A percentile compares a stretch with the other conserved stretches of the same genome.
Evolutionary conservation across 2,113 vertebrate species (phyloP).

Genomic region (Alouatta palliata): DNA sequence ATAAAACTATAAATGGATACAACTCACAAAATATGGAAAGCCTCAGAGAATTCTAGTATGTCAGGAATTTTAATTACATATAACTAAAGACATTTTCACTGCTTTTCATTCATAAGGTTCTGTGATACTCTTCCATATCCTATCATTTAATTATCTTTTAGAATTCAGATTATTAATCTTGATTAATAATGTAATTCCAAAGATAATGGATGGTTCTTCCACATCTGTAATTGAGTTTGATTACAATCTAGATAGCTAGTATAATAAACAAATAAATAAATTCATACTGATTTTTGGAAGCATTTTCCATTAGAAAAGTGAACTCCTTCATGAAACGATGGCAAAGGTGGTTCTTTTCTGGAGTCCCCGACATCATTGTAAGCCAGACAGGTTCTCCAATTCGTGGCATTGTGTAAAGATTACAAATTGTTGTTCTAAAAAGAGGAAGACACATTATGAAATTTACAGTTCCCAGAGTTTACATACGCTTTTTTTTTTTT

Average conservation of each 20-base stretch:
- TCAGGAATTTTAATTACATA: slow-evolving; percentile 41
- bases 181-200: slow-evolving; percentile 24
- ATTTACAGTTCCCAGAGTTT: background rate
- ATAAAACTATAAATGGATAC: background rate
- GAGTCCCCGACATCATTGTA: slow-evolving; percentile 96
- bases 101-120: slow-evolving; percentile 5
- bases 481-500: background rate
- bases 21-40: background rate
- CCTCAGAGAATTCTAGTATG: background rate
- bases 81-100: slow-evolving; percentile 15
- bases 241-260: background rate
- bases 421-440: slow-evolving; percentile 94
- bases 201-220: background rate
- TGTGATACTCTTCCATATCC: background rate
- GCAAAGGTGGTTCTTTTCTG: slow-evolving; percentile 97
- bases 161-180: background rate
- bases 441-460: slow-evolving; percentile 60
- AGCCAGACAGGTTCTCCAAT: slow-evolving; percentile 98
- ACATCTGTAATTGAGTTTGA: background rate
- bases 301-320: slow-evolving; percentile 95
- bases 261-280: background rate
- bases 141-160: slow-evolving; percentile 13
- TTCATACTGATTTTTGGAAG: slow-evolving; percentile 97
- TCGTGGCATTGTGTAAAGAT: slow-evolving; percentile 98
- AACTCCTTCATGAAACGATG: slow-evolving; percentile 98